Evolutionary conservation across 2,113 vertebrate species (phyloP).

Genomic region (Opisthocomus hoazin): DNA sequence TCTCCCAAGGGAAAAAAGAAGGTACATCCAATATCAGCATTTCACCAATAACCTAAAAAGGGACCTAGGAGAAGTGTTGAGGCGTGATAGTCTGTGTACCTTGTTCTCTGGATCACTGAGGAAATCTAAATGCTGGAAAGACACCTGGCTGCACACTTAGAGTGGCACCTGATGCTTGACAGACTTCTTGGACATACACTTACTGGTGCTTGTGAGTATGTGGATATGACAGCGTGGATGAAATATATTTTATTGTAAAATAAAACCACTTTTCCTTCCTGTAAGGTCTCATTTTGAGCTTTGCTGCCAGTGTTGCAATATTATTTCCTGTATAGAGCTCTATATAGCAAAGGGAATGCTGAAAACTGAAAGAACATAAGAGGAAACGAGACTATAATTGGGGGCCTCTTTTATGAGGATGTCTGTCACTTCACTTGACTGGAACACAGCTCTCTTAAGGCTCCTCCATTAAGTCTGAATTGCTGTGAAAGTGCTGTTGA

Average conservation of each 20-base stretch:
- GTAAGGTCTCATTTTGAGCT: background rate
- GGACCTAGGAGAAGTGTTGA: background rate
- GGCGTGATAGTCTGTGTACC: rapidly evolving
- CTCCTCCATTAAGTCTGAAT: background rate
- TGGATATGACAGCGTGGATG: background rate
- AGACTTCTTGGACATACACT: background rate
- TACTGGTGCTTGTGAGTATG: background rate
- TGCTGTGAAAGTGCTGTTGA: background rate
- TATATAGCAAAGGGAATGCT: background rate
- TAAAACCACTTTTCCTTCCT: background rate
- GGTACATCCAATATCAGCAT: background rate
- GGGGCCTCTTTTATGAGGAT: background rate
- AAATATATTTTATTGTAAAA: background rate
- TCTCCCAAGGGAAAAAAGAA: background rate
- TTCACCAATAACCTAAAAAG: background rate
- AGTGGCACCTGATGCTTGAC: background rate
- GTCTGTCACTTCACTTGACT: background rate
- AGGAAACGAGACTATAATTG: background rate
- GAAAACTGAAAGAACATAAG: background rate
- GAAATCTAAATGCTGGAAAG: background rate
- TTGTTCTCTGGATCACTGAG: background rate
- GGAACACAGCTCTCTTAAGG: background rate
- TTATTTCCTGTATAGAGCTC: background rate
- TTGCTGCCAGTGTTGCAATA: background rate
- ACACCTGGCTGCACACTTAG: background rate